Conservation (phyloP, 2,113 vertebrate species). For the Enhydra lutris region DNA sequence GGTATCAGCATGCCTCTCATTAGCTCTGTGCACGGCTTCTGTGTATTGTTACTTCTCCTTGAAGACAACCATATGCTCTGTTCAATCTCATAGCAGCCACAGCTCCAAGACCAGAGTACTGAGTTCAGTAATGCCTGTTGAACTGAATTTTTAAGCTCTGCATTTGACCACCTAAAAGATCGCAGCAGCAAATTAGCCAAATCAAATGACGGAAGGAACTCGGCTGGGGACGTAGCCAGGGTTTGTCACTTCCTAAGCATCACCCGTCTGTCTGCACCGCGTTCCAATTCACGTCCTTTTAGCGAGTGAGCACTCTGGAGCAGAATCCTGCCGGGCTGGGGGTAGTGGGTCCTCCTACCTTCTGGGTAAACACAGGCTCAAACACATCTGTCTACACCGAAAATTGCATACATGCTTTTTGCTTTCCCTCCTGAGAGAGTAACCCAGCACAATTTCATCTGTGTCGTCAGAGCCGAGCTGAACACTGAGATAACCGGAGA, state of each 20-base stretch:
- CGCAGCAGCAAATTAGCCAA: not conserved
- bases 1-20: not conserved
- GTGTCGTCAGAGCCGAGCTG: not conserved
- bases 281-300: not conserved
- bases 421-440: not conserved
- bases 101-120: not conserved
- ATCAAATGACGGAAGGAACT: not conserved
- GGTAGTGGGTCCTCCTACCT: not conserved
- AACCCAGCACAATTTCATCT: not conserved
- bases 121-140: not conserved
- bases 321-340: not conserved
- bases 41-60: not conserved
- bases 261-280: not conserved
- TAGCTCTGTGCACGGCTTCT: rapidly evolving
- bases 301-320: not conserved
- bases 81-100: not conserved
- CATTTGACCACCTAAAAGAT: not conserved
- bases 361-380: not conserved
- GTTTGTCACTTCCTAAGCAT: not conserved
- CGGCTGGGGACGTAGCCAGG: not conserved
- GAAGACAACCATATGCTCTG: not conserved
- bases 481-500: not conserved
- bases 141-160: not conserved
- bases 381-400: not conserved
- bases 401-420: not conserved